Percentiles rank a stretch among this genome's conserved stretches.
Conservation (phyloP, 2,113 vertebrate genomes). For the Vidua chalybeata region DNA sequence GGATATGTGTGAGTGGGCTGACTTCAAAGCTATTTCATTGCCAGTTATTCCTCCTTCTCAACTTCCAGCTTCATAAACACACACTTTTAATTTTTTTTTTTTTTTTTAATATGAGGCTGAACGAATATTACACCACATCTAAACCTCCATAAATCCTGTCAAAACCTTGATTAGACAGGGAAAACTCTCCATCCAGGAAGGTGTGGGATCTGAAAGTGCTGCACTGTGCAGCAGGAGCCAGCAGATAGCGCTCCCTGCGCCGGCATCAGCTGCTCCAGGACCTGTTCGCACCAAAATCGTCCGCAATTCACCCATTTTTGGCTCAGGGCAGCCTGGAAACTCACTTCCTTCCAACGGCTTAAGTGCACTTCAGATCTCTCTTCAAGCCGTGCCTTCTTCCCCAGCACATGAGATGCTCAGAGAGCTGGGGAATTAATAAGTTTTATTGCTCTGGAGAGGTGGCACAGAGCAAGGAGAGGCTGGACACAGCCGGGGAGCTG, state of each 20-base stretch:
- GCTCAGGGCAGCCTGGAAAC: not conserved
- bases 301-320: not conserved
- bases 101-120: not conserved
- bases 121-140: not conserved
- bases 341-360: not conserved
- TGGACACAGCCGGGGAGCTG: not conserved
- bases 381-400: not conserved
- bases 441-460: not conserved
- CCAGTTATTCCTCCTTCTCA: not conserved
- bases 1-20: rapidly evolving
- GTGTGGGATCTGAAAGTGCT: not conserved
- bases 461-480: not conserved
- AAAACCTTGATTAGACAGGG: not conserved
- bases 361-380: not conserved
- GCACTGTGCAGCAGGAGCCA: not conserved
- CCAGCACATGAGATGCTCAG: not conserved
- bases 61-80: not conserved
- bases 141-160: not conserved
- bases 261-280: not conserved
- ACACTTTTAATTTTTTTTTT: too few relatives aligned
- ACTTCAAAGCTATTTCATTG: not conserved
- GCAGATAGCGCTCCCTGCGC: conserved; percentile 35
- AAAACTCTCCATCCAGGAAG: not conserved
- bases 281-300: not conserved
- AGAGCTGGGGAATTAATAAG: rapidly evolving